Evolutionary conservation across 2,113 vertebrate species (phyloP).

Genomic region (Scomber colias): DNA sequence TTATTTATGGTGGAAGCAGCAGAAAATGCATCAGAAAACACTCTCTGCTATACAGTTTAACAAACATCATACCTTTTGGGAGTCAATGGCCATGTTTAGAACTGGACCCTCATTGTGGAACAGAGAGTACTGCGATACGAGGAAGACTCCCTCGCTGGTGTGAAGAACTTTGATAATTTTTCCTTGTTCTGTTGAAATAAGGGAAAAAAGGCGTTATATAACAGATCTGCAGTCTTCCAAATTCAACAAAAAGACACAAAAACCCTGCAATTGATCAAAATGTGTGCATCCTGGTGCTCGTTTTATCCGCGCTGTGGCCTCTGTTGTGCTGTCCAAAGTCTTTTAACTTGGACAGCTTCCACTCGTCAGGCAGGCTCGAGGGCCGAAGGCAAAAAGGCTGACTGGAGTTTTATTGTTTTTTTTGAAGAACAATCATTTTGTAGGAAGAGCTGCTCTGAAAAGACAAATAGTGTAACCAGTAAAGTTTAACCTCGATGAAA

Average conservation of each 20-base stretch:
- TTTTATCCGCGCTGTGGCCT: not conserved
- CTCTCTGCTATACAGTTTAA: not conserved
- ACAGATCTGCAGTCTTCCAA: not conserved
- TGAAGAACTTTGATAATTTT: constrained; percentile 88
- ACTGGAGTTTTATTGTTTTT: not conserved
- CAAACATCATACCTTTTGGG: constrained; percentile 75
- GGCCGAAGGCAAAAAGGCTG: constrained; percentile 3
- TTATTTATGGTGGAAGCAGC: constrained; percentile 6
- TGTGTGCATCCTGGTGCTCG: not conserved
- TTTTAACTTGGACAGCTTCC: constrained; percentile 39
- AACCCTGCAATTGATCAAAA: not conserved
- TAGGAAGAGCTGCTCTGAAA: not conserved
- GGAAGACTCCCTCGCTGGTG: constrained; percentile 82
- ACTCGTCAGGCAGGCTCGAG: not conserved
- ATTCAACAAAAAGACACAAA: not conserved
- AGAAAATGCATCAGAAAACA: not conserved
- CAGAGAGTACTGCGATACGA: constrained; percentile 86
- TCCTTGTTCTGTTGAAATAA: constrained; percentile 81
- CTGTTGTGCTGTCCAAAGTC: not conserved
- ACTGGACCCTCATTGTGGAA: constrained; percentile 85
- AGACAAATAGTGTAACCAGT: not conserved
- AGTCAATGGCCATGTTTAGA: constrained; percentile 85
- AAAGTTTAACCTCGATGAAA: constrained; percentile 17
- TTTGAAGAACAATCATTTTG: constrained; percentile 8
- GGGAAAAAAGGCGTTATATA: not conserved